These are phyloP conservation scores for Pseudochirops cupreus DNA, from an alignment of 2,797 vertebrate species.

Conservation along the genomic window DNA sequence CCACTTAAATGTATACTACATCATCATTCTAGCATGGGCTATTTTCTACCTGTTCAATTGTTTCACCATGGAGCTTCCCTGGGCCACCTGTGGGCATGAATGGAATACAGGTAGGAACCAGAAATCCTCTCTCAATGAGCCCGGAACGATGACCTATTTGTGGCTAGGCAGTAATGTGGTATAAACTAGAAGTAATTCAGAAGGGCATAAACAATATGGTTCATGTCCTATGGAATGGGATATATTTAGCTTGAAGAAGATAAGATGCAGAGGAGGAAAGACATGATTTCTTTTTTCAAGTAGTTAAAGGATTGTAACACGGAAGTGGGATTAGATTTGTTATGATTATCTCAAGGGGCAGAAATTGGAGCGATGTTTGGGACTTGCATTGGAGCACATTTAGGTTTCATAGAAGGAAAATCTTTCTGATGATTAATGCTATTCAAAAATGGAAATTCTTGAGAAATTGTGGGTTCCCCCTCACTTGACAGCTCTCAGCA, in stretches of 20 bases:
- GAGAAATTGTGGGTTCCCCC: not conserved
- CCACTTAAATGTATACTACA: constrained; percentile 97
- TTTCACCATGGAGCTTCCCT: constrained; percentile 97
- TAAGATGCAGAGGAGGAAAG: not conserved
- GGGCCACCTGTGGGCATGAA: constrained; percentile 98
- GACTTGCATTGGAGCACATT: not conserved
- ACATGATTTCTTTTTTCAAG: not conserved
- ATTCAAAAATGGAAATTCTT: not conserved
- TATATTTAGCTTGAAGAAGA: not conserved
- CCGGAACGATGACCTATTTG: not conserved
- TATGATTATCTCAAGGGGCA: not conserved
- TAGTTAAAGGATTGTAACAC: not conserved
- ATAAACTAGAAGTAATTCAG: not conserved
- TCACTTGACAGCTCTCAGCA: not conserved
- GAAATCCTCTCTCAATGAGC: constrained; percentile 11
- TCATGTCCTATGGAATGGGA: not conserved
- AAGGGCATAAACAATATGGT: not conserved
- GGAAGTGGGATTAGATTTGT: not conserved
- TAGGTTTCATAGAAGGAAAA: not conserved
- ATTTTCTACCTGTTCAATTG: constrained; percentile 99
- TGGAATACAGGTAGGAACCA: constrained; percentile 96
- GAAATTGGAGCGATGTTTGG: not conserved
- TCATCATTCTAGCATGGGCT: constrained; percentile 98
- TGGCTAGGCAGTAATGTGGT: not conserved
- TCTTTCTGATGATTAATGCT: not conserved